phyloP scores from a whole-genome alignment of 2,888 invertebrate species.

The Lutraria lutraria region DNA sequence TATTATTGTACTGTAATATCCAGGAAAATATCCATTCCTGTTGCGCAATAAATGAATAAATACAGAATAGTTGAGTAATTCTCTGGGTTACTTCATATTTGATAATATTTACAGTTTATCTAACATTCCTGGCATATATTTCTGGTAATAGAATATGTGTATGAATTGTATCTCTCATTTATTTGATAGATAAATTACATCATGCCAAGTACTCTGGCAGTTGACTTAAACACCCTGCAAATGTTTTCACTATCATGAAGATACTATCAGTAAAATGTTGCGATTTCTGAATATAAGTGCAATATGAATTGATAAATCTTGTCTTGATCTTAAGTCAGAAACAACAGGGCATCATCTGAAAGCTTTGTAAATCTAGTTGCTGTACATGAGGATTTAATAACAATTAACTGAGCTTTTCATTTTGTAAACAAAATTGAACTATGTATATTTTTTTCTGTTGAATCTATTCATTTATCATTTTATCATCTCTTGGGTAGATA shows the following conservation, averaged over 20 bases:
- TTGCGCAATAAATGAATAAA: too few relatives aligned
- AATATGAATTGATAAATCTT: neutral
- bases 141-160: conserved; percentile 6
- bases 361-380: neutral
- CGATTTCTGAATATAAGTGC: neutral
- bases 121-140: conserved; percentile 40
- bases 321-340: neutral
- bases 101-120: neutral
- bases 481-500: neutral
- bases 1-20: too few relatives aligned
- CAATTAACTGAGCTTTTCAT: neutral
- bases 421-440: neutral
- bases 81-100: conserved; percentile 23
- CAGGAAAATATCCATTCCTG: too few relatives aligned
- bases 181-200: conserved; percentile 26
- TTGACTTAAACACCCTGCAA: neutral
- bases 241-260: conserved; percentile 15
- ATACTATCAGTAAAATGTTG: neutral
- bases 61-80: neutral
- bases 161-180: conserved; percentile 10
- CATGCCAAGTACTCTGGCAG: neutral
- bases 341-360: neutral
- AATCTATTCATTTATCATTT: neutral
- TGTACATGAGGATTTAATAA: neutral
- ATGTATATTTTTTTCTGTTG: neutral